Percentiles rank a stretch among this genome's conserved stretches.
phyloP scores from a whole-genome alignment of 2,888 invertebrate genomes.

The Ornithoptera alexandrae region DNA sequence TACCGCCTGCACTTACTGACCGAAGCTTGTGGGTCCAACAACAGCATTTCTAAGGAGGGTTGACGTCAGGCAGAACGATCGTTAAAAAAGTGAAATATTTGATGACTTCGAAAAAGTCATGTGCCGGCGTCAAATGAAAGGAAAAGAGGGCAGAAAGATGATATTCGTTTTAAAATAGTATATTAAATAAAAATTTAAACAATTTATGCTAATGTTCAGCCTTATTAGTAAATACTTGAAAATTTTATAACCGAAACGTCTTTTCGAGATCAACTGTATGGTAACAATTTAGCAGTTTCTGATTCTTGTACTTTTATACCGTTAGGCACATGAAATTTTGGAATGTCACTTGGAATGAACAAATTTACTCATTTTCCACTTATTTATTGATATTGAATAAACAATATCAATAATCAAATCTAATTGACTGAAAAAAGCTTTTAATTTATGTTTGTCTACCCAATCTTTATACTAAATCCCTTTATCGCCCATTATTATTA shows the following conservation, averaged over 20 bases:
- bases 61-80: too few species aligned
- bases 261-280: constrained; percentile 18
- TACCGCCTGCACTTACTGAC: too few species aligned
- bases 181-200: constrained; percentile 1
- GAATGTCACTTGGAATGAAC: constrained; percentile 25
- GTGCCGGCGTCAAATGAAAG: too few species aligned
- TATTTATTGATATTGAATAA: neutral
- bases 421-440: neutral
- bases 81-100: too few species aligned
- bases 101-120: too few species aligned
- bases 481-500: constrained; percentile 2
- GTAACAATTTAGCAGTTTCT: neutral
- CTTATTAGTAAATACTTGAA: constrained; percentile 18
- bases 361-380: neutral
- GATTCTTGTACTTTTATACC: constrained; percentile 4
- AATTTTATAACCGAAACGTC: constrained; percentile 4
- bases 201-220: constrained; percentile 13
- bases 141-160: too few species aligned
- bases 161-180: neutral
- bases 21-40: too few species aligned
- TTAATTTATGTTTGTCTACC: neutral
- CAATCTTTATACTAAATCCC: neutral
- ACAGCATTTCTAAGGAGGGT: too few species aligned
- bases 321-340: constrained; percentile 2
- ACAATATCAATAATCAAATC: neutral